Conservation (phyloP, 2,888 invertebrate species). For the Sarcophaga rosellei region DNA sequence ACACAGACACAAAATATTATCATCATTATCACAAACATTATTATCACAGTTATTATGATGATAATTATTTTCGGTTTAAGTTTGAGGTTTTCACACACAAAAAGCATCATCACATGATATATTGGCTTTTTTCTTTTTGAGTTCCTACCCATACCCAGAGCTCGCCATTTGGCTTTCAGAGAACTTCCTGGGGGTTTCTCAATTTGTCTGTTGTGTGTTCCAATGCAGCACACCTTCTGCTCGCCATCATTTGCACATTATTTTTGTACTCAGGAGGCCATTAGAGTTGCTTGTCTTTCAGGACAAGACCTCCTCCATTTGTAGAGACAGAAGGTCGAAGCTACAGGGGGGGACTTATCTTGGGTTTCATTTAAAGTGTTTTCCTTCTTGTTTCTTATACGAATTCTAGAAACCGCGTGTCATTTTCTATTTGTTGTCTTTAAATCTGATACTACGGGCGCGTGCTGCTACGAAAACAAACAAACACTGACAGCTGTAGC, state of each 20-base stretch:
- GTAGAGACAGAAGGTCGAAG: not conserved
- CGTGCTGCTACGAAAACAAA: slow-evolving; percentile 4
- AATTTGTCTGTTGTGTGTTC: slow-evolving; percentile 35
- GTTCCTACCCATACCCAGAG: not conserved
- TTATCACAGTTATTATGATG: slow-evolving; percentile 71
- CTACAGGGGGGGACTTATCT: slow-evolving; percentile 15
- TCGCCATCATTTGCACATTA: slow-evolving; percentile 51
- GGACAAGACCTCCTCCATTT: too few species aligned
- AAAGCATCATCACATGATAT: slow-evolving; percentile 46
- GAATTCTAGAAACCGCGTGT: slow-evolving; percentile 39
- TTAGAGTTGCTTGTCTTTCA: slow-evolving; percentile 13
- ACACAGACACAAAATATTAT: slow-evolving; percentile 48
- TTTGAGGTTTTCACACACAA: slow-evolving; percentile 72
- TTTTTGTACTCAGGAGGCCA: slow-evolving; percentile 57
- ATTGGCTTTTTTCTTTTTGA: slow-evolving; percentile 40
- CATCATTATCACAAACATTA: slow-evolving; percentile 76
- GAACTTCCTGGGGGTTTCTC: not conserved
- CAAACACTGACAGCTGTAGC: slow-evolving; percentile 52
- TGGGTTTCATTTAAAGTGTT: slow-evolving; percentile 50
- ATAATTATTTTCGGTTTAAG: slow-evolving; percentile 41
- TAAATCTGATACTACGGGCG: slow-evolving; percentile 37
- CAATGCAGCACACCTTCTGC: slow-evolving; percentile 33
- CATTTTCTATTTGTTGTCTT: slow-evolving; percentile 45
- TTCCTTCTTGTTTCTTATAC: slow-evolving; percentile 10
- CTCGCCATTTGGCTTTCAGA: not conserved